Base-by-base conservation (phyloP, 1,140 invertebrate species). In the Oreohelix idahoensis region DNA sequence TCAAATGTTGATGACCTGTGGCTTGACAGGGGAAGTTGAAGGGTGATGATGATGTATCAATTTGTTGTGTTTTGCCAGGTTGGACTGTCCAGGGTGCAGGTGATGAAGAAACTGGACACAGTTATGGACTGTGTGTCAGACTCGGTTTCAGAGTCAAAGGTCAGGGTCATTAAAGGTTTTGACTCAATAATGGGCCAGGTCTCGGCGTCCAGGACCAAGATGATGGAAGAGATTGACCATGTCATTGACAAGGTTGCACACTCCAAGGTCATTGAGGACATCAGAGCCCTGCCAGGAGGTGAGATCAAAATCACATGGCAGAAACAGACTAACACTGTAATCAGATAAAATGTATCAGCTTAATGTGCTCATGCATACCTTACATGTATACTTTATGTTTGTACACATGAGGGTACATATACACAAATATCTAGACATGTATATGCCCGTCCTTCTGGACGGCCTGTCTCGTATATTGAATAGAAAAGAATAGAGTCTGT, bases 231-330 rank as follows among this genome's bases (percentile, higher is more conserved):
- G 38, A 38, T 80, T 13, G 78, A 80, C 38, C 63, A 70, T 70
- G 58, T 80, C 35, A 29, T 80, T 38, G 78, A 80, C 26, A 29
- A 69, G 11, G 38, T 80, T 4, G 38, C 58, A 4, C 58, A 80
- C 26, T 80, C 78, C 26, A 80, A 84, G 58, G 74, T 84, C 69
- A 82, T 84, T 51, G 80, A 78, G 80, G 80, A 84, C 1, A 78
- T 84, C 0, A 82, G 73, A 51, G 79, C 76, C 5, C n/a, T 78
- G 63, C 75, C 80, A 29, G 76, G 49, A 51, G 84, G 79, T 84
- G n/a, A 63, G 35, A 66, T 66, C 49, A 51, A 79, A 58, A 58
- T 79, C 20, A 29, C 2, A 51, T n/a, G n/a, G n/a, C n/a, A n/a
- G n/a, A n/a, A n/a, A n/a, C n/a, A n/a, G n/a, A n/a, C n/a, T n/a